phyloP scores from a whole-genome alignment of 92 coral and sea anemone genomes.

The Isaurus tuberculatus region DNA sequence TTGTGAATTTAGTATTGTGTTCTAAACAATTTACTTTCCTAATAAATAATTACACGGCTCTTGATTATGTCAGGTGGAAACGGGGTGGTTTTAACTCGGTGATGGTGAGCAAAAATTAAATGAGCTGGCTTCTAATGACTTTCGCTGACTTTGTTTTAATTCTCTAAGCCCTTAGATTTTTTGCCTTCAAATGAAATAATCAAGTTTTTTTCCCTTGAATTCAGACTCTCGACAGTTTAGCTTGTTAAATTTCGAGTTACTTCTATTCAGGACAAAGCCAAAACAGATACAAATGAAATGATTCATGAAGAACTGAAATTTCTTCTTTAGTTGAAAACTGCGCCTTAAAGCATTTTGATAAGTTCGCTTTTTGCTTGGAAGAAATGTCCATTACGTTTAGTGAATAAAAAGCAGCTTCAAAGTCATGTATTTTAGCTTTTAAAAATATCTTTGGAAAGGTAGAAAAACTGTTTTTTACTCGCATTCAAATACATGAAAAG shows the following conservation, averaged over 20 bases:
- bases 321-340: not conserved
- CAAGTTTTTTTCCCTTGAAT: not conserved
- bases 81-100: not conserved
- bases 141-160: constrained; percentile 22
- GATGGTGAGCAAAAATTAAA: not conserved
- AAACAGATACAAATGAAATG: not conserved
- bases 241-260: not conserved
- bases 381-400: not conserved
- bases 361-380: not conserved
- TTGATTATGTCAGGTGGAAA: not conserved
- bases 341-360: not conserved
- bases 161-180: not conserved
- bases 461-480: not conserved
- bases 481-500: constrained; percentile 1
- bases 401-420: not conserved
- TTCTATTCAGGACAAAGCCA: constrained; percentile 31
- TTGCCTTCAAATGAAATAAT: not conserved
- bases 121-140: constrained; percentile 24
- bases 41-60: not conserved
- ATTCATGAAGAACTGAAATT: not conserved
- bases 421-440: not conserved
- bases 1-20: not conserved
- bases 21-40: not conserved
- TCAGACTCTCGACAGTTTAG: not conserved
- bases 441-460: not conserved